Base-by-base conservation (phyloP, 2,113 vertebrate genomes). In the Prionailurus bengalensis region DNA sequence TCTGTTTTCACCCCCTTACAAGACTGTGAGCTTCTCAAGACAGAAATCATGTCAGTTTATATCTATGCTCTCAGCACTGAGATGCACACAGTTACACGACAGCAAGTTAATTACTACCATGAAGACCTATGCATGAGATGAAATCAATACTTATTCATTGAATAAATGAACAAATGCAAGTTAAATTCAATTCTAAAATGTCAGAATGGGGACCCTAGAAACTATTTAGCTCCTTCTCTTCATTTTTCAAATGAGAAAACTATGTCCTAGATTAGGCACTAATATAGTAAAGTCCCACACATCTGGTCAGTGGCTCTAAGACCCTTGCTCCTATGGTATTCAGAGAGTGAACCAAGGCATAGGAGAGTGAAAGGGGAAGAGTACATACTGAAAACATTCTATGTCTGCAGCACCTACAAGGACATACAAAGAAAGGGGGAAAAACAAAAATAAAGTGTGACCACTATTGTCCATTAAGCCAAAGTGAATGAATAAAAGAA, bases 61-160 rank as follows among this genome's bases (percentile, higher is more conserved):
- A n/a, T 83, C 89, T 84, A 4, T 61, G 19, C 96, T 16, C 39
- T 36, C 36, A 94, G 42, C 74, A 7, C 51, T 84, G 76, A 92
- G 79, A 87, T 94, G 7, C 42, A 97, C 92, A 93, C 63, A 95
- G 74, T 89, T 89, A 70, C 7, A 63, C 7, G 17, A 31, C n/a
- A 70, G 33, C 19, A 79, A 95, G 31, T 84, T 96, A 90, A 88
- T 94, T 92, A 85, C 36, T 48, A 3, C n/a, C 53, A 61, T 78
- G 65, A 31, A 96, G 76, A 87, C 79, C 74, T 91, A 48, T 51
- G 45, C 58, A 66, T 55, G 33, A 33, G 76, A 68, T 95, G 33
- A 92, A 96, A 94, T 96, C 89, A 96, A n/a, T 82, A 92, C 29
- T 65, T 93, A 90, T 7, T 92, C 66, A 73, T 19, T 81, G 33